phyloP scores from a whole-genome alignment of 2,797 vertebrate genomes.

The Phrynocephalus vlangalii region DNA sequence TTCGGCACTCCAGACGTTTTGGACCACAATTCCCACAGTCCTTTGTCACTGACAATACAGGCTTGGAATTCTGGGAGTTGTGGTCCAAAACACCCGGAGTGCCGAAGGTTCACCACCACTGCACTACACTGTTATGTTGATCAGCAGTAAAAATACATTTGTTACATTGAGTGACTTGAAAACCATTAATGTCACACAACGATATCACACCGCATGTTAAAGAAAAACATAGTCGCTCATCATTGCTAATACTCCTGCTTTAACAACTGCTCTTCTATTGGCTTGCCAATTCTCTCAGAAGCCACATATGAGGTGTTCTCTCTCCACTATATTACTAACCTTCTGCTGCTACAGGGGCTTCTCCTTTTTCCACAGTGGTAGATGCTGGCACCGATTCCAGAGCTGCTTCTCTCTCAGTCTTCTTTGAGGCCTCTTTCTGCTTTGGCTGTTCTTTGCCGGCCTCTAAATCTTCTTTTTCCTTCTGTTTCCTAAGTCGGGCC shows the following conservation, averaged over 20 bases:
- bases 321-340: slow-evolving; percentile 67
- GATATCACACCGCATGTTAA: background rate
- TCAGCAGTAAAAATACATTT: too few species aligned
- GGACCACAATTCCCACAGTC: too few species aligned
- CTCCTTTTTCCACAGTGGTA: slow-evolving; percentile 71
- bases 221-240: background rate
- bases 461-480: slow-evolving; percentile 85
- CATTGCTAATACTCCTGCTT: background rate
- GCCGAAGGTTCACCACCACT: too few species aligned
- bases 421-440: slow-evolving; percentile 68
- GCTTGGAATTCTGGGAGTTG: too few species aligned
- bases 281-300: background rate
- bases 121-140: too few species aligned
- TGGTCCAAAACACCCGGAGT: too few species aligned
- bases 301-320: background rate
- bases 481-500: slow-evolving; percentile 86
- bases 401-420: slow-evolving; percentile 70
- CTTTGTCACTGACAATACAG: too few species aligned
- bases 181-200: background rate
- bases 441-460: slow-evolving; percentile 78
- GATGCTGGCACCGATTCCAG: slow-evolving; percentile 48
- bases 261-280: background rate
- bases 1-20: too few species aligned
- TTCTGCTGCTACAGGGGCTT: slow-evolving; percentile 63
- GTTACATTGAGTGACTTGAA: too few species aligned